A percentile compares a stretch with the other conserved stretches of the same genome.
Evolutionary conservation across 2,113 vertebrate species (phyloP).

Genomic region (Poicephalus gulielmi): DNA sequence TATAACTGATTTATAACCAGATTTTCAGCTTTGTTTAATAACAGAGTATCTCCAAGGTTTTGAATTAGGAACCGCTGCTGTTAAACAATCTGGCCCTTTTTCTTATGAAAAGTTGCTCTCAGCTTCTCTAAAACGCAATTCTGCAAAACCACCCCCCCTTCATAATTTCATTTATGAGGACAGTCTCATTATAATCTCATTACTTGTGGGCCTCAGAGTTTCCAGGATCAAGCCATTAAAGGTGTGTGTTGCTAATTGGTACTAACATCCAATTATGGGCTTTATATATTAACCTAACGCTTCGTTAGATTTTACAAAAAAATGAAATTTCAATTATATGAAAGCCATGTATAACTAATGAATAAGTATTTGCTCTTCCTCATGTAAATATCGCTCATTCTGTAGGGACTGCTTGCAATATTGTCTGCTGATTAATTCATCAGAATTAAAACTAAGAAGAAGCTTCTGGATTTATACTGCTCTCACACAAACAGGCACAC

Average conservation of each 20-base stretch:
- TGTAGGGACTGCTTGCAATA: background rate
- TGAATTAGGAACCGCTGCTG: background rate
- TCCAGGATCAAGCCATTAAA: background rate
- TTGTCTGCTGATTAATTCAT: slow-evolving; percentile 28
- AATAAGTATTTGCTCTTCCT: background rate
- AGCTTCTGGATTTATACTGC: background rate
- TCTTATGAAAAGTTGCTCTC: background rate
- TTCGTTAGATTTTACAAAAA: background rate
- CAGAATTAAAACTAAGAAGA: background rate
- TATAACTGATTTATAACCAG: background rate
- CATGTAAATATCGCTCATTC: background rate
- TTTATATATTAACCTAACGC: slow-evolving; percentile 8
- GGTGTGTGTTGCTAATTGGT: background rate
- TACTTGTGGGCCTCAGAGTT: background rate
- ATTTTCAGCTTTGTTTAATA: background rate
- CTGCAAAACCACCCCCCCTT: background rate
- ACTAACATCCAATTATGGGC: background rate
- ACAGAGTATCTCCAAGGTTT: background rate
- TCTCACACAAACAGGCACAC: background rate
- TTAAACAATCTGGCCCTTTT: background rate
- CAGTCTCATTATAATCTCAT: background rate
- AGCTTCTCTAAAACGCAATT: background rate
- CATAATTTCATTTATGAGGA: background rate
- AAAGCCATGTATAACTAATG: background rate
- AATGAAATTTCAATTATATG: background rate